Conservation (phyloP, 2,113 vertebrate species). For the Campylomormyrus tamandua region DNA sequence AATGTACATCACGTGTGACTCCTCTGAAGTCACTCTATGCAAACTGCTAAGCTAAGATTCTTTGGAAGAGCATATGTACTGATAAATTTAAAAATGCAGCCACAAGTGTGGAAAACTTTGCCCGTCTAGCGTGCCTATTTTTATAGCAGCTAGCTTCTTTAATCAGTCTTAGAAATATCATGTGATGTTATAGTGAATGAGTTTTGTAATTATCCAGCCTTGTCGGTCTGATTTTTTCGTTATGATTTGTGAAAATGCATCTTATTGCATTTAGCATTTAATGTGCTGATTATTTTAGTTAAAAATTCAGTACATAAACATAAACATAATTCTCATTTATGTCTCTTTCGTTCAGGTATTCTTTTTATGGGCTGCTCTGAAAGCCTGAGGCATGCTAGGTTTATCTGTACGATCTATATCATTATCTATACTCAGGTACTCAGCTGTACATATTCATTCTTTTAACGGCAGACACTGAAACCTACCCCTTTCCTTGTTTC, state of each 20-base stretch:
- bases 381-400: background rate
- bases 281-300: background rate
- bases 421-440: background rate
- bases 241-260: background rate
- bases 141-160: background rate
- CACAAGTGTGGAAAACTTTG: background rate
- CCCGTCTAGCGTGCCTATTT: background rate
- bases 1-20: background rate
- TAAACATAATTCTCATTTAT: background rate
- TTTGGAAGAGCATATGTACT: background rate
- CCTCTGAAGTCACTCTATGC: background rate
- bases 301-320: background rate
- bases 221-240: background rate
- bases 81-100: background rate
- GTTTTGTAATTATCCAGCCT: background rate
- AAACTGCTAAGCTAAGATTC: background rate
- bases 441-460: background rate
- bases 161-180: background rate
- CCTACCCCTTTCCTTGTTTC: background rate
- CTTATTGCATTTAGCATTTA: background rate
- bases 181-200: background rate
- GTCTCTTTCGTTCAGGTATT: background rate
- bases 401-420: background rate
- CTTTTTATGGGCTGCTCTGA: background rate
- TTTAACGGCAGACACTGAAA: background rate